Evolutionary conservation across 1,140 invertebrate species (phyloP), one percentile per base, ranked within the genome.

Genomic region (Ooceraea biroi): DNA sequence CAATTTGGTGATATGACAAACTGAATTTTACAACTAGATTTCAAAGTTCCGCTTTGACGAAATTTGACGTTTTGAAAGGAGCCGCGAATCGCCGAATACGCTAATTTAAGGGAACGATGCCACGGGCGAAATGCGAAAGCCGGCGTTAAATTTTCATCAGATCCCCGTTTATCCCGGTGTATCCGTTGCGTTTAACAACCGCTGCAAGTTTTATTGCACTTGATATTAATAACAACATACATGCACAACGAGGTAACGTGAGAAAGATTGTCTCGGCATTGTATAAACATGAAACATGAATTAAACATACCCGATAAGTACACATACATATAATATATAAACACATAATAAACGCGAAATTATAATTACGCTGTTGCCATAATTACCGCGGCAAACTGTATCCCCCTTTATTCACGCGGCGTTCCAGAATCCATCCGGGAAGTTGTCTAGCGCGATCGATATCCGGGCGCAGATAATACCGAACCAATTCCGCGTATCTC

Each of bases 121-220:
- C 36, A n/a, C n/a, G 50, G 19, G 30, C 14, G 41, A 30, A 77
- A 77, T n/a, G 44, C 27, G 44, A 52, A 36, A 65, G 17, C 25
- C 19, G 60, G 50, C 50, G 44, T 36, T 50, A 65, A 65, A 77
- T 66, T 65, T 36, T 14, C 27, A 17, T 19, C 3, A 12, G 11
- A 17, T 22, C 17, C 44, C 52, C 44, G 17, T 55, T 50, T 55
- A 10, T 0, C 3, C 0, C 27, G 25, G 12, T 3, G 19, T 44
- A 58, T n/a, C 25, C 19, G 36, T 2, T 2, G 36, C 22, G 25
- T 61, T 17, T 44, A 27, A 74, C 61, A 74, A 61, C n/a, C 60
- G 27, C 41, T 65, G 48, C 12, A 50, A 77, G 27, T 65, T 65
- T 77, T 50, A 65, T 65, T 65, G 19, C 41, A 46, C 41, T 65